phyloP scores from a whole-genome alignment of 2,113 vertebrate genomes.

The Todiramphus chloris region DNA sequence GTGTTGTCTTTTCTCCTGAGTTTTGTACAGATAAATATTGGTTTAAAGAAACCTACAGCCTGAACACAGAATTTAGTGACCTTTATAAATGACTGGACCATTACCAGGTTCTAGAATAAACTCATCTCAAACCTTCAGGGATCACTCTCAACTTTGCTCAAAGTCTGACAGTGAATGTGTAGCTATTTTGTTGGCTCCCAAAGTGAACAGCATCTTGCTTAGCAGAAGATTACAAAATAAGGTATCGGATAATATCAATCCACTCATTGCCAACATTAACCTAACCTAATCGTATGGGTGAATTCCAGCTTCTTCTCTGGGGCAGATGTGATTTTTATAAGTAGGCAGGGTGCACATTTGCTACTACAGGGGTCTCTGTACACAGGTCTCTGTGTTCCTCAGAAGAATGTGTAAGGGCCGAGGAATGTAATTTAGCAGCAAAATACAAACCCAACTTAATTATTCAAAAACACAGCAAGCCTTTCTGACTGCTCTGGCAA shows the following conservation, averaged over 20 bases:
- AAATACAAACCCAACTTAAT: background rate
- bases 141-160: background rate
- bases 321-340: background rate
- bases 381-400: background rate
- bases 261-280: background rate
- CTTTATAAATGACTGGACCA: background rate
- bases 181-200: slow-evolving; percentile 4
- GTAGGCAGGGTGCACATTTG: background rate
- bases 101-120: background rate
- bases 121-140: background rate
- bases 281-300: slow-evolving; percentile 8
- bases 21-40: background rate
- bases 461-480: background rate
- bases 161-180: background rate
- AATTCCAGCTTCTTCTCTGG: slow-evolving; percentile 22
- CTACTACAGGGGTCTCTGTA: background rate
- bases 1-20: background rate
- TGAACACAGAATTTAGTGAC: background rate
- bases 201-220: slow-evolving; percentile 17
- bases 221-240: slow-evolving; percentile 31
- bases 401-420: background rate
- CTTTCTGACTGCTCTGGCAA: background rate
- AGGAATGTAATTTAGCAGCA: background rate
- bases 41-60: background rate
- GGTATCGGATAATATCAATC: background rate